These are phyloP conservation scores for Hartigia nigra DNA, from an alignment of 2,888 invertebrate species.

Conservation along the genomic window DNA sequence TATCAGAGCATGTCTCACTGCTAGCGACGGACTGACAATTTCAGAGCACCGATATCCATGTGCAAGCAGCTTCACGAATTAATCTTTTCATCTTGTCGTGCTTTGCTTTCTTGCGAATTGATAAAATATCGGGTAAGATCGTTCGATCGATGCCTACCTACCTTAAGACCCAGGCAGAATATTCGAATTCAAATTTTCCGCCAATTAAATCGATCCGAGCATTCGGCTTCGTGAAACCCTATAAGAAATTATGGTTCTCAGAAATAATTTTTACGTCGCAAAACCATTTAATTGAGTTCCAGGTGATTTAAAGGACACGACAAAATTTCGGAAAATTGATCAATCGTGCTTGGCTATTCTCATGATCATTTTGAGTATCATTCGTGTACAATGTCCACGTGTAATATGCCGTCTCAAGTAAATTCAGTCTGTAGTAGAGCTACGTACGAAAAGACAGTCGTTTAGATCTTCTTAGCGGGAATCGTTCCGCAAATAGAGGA, in stretches of 20 bases:
- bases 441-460: background rate
- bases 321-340: background rate
- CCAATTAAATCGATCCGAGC: background rate
- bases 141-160: background rate
- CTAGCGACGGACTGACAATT: background rate
- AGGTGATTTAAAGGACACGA: background rate
- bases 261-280: background rate
- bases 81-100: background rate
- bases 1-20: conserved; percentile 25
- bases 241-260: background rate
- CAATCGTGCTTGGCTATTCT: too few relatives aligned
- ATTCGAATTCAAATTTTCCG: background rate
- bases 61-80: background rate
- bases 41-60: background rate
- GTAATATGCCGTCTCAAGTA: background rate
- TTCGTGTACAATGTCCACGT: background rate
- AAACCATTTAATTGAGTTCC: background rate
- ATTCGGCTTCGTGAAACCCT: background rate
- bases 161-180: background rate
- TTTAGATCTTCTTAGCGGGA: conserved; percentile 7
- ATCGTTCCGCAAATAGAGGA: conserved; percentile 32
- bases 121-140: background rate
- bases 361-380: background rate
- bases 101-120: background rate
- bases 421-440: background rate